A percentile compares a stretch with the other conserved stretches of the same genome.
These are phyloP conservation scores for Diplodus sargus DNA, from an alignment of 2,797 vertebrate species.

Conservation along the genomic window DNA sequence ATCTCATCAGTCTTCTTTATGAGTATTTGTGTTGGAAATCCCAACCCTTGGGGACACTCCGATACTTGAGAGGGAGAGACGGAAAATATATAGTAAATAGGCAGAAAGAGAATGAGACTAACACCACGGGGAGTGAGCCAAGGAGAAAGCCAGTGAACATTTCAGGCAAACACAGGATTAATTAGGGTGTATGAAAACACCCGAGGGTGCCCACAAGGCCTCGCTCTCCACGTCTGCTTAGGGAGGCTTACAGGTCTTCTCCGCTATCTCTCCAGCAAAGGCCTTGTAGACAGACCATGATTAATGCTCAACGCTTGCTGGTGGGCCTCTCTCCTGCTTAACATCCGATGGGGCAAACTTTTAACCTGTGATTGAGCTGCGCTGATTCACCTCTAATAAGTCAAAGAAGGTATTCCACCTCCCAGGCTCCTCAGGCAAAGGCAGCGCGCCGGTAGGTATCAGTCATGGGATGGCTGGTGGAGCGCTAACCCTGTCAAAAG, in stretches of 20 bases:
- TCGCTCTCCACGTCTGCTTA: conserved; percentile 46
- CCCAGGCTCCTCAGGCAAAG: conserved; percentile 41
- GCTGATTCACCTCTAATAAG: conserved; percentile 64
- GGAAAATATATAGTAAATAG: conserved; percentile 53
- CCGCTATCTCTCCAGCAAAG: conserved; percentile 49
- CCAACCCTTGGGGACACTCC: conserved; percentile 40
- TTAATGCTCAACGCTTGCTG: conserved; percentile 59
- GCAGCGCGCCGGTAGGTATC: conserved; percentile 37
- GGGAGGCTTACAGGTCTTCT: conserved; percentile 53
- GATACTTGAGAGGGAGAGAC: conserved; percentile 39
- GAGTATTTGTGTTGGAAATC: conserved; percentile 69
- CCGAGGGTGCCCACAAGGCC: conserved; percentile 60
- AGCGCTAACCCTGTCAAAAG: conserved; percentile 58
- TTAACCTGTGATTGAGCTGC: conserved; percentile 72
- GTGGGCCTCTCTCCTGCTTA: conserved; percentile 38
- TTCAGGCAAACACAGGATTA: conserved; percentile 72
- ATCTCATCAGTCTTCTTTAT: conserved; percentile 73
- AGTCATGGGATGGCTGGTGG: conserved; percentile 43
- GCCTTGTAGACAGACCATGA: conserved; percentile 64
- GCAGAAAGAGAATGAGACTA: conserved; percentile 48
- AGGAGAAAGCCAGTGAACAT: conserved; percentile 58
- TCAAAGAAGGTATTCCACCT: conserved; percentile 52
- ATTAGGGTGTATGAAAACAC: conserved; percentile 73
- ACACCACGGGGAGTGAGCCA: conserved; percentile 52
- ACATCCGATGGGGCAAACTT: conserved; percentile 53